These are phyloP conservation scores for Scolopax mira DNA, from an alignment of 2,113 vertebrate species.

Conservation along the genomic window DNA sequence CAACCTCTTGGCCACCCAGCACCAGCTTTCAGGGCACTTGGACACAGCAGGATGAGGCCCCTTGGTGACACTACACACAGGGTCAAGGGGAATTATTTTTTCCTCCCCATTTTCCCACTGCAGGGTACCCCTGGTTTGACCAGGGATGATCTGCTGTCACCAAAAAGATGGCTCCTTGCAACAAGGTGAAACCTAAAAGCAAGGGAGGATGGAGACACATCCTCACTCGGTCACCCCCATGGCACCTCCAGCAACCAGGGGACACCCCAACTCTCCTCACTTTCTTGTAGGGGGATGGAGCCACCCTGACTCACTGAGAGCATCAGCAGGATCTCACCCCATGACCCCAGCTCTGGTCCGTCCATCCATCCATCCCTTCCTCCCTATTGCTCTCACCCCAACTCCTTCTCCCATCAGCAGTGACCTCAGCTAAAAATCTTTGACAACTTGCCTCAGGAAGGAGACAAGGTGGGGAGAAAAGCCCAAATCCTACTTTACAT, in stretches of 20 bases:
- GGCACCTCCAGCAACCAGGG: not conserved
- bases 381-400: not conserved
- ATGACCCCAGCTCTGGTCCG: too few relatives aligned
- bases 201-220: not conserved
- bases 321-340: not conserved
- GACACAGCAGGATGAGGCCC: not conserved
- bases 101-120: not conserved
- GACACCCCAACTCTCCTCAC: not conserved
- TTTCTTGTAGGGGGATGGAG: not conserved
- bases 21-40: not conserved
- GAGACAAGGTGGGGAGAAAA: not conserved
- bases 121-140: not conserved
- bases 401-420: not conserved
- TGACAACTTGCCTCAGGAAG: not conserved
- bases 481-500: slow-evolving; percentile 11
- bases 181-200: not conserved
- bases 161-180: not conserved
- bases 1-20: not conserved
- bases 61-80: accelerated
- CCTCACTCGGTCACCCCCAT: not conserved
- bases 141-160: not conserved
- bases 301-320: not conserved
- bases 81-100: not conserved
- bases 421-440: not conserved
- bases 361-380: not conserved